phyloP scores from a whole-genome alignment of 1,140 invertebrate genomes.

The Trachelipus rathkii region DNA sequence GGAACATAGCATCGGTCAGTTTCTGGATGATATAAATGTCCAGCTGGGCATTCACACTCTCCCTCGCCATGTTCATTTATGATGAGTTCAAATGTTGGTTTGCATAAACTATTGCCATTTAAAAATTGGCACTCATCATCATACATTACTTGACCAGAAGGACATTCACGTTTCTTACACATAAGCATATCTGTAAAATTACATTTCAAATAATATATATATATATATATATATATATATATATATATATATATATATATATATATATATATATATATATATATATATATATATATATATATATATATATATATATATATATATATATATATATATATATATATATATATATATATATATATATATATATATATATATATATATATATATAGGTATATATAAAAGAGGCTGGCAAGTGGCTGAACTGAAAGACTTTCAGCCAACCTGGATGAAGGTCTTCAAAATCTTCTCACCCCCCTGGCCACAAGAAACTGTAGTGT shows the following conservation, averaged over 20 bases:
- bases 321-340: too few relatives aligned
- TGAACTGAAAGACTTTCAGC: too few relatives aligned
- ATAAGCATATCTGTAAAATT: neutral
- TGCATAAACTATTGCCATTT: constrained; percentile 4
- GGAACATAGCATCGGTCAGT: constrained; percentile 23
- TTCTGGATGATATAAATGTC: constrained; percentile 14
- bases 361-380: too few relatives aligned
- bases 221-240: constrained; percentile 9
- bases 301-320: neutral
- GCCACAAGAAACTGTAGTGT: too few relatives aligned
- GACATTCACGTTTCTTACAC: neutral
- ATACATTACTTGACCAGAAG: neutral
- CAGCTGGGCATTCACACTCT: constrained; percentile 35
- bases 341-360: too few relatives aligned
- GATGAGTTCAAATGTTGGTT: constrained; percentile 6
- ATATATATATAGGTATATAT: too few relatives aligned
- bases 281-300: constrained; percentile 2
- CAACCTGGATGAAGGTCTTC: too few relatives aligned
- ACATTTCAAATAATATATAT: too few relatives aligned
- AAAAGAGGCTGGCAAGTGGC: too few relatives aligned
- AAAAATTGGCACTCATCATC: neutral
- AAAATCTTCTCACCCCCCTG: too few relatives aligned
- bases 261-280: constrained; percentile 8
- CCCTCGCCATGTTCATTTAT: constrained; percentile 31
- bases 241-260: constrained; percentile 11